phyloP scores from a whole-genome alignment of 2,113 vertebrate species.

The Cebidichthys violaceus region DNA sequence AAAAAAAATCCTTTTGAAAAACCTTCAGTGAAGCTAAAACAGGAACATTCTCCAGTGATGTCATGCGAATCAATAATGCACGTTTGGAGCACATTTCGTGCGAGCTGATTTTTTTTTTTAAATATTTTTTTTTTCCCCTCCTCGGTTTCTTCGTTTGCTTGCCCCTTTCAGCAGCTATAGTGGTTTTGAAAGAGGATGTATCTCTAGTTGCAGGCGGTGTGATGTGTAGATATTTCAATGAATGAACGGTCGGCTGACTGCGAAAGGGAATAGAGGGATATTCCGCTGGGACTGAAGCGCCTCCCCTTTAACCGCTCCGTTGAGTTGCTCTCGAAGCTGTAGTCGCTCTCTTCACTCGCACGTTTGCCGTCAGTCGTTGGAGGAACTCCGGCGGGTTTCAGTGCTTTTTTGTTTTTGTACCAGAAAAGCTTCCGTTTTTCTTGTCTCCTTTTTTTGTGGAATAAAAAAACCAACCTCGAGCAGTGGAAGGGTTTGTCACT shows the following conservation, averaged over 20 bases:
- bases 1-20: conserved; percentile 9
- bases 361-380: conserved; percentile 51
- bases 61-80: conserved; percentile 71
- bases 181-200: conserved; percentile 5
- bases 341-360: conserved; percentile 65
- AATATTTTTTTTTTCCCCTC: neutral
- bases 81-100: conserved; percentile 48
- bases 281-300: conserved; percentile 70
- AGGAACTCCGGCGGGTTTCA: conserved; percentile 43
- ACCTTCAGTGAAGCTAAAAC: conserved; percentile 28
- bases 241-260: conserved; percentile 74
- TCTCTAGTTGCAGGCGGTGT: conserved; percentile 46
- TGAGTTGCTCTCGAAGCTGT: conserved; percentile 67
- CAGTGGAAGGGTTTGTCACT: conserved; percentile 14
- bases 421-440: neutral
- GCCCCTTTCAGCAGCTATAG: neutral
- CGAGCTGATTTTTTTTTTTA: neutral
- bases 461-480: neutral
- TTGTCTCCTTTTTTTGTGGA: conserved; percentile 6
- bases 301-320: conserved; percentile 82
- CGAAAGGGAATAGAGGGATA: conserved; percentile 58
- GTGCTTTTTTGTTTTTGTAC: conserved; percentile 7
- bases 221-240: conserved; percentile 69
- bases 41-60: conserved; percentile 54
- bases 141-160: conserved; percentile 6